These are phyloP conservation scores for Noctua comes DNA, from an alignment of 2,888 invertebrate species.

Conservation along the genomic window DNA sequence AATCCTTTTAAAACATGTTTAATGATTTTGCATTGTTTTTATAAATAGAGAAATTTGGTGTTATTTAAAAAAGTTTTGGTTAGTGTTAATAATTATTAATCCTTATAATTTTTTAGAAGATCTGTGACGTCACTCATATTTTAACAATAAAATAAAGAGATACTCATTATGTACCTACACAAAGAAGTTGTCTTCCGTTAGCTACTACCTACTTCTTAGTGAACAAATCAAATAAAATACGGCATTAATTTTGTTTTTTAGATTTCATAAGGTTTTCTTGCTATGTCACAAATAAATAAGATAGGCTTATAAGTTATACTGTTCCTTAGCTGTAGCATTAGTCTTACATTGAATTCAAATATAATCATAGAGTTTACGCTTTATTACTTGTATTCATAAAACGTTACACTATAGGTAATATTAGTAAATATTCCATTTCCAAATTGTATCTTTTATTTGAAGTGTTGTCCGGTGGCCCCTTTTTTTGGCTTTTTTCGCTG, in stretches of 20 bases:
- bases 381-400: conserved; percentile 33
- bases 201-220: not conserved
- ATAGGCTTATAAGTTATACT: not conserved
- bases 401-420: conserved; percentile 4
- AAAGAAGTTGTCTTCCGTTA: not conserved
- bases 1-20: not conserved
- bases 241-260: too few relatives aligned
- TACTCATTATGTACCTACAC: too few relatives aligned
- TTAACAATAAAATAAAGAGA: not conserved
- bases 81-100: not conserved
- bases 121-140: not conserved
- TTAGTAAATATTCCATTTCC: conserved; percentile 49
- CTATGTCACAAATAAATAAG: not conserved
- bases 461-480: not conserved
- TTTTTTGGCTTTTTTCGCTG: not conserved
- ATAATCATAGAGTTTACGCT: conserved; percentile 30
- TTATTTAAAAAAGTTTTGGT: not conserved
- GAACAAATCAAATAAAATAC: not conserved
- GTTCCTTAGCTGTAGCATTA: conserved; percentile 16
- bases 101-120: not conserved
- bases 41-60: not conserved
- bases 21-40: not conserved
- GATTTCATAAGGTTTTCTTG: too few relatives aligned
- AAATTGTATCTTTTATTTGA: conserved; percentile 8
- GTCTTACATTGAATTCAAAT: conserved; percentile 2